These are phyloP conservation scores for Cosmia trapezina DNA, from an alignment of 2,888 invertebrate genomes.

Conservation along the genomic window DNA sequence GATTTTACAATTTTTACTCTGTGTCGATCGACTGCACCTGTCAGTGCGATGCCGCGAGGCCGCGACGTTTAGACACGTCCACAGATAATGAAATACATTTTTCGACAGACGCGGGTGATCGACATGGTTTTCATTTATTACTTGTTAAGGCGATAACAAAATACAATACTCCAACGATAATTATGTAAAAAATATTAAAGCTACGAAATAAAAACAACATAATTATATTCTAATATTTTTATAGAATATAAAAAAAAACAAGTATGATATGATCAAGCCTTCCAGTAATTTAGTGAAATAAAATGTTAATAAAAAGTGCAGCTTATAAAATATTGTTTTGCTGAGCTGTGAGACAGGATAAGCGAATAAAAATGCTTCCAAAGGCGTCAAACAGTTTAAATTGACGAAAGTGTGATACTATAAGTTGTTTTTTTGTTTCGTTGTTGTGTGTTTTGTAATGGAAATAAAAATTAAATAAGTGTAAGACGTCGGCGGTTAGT, in stretches of 20 bases:
- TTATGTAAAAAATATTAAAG: slow-evolving; percentile 82
- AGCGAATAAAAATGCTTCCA: slow-evolving; percentile 85
- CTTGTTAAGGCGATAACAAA: slow-evolving; percentile 79
- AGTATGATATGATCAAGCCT: slow-evolving; percentile 89
- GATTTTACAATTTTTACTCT: slow-evolving; percentile 70
- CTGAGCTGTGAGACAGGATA: slow-evolving; percentile 85
- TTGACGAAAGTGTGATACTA: slow-evolving; percentile 89
- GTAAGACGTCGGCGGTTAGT: slow-evolving; percentile 83
- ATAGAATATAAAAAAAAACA: slow-evolving; percentile 86
- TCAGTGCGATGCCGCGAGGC: slow-evolving; percentile 75
- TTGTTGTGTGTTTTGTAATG: slow-evolving; percentile 90
- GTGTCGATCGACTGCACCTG: slow-evolving; percentile 72
- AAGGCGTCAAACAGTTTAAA: slow-evolving; percentile 80
- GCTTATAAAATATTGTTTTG: slow-evolving; percentile 85
- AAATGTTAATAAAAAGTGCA: slow-evolving; percentile 78
- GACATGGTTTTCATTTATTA: slow-evolving; percentile 73
- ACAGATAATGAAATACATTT: slow-evolving; percentile 52
- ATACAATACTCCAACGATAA: slow-evolving; percentile 87
- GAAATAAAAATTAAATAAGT: slow-evolving; percentile 78
- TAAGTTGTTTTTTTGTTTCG: slow-evolving; percentile 88
- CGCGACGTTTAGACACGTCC: slow-evolving; percentile 72
- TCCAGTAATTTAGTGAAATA: slow-evolving; percentile 89
- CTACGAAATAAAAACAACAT: slow-evolving; percentile 80
- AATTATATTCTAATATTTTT: slow-evolving; percentile 90
- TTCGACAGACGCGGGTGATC: slow-evolving; percentile 67